A percentile compares a stretch with the other conserved stretches of the same genome.
These are phyloP conservation scores for Alosa alosa DNA, from an alignment of 2,113 vertebrate genomes.

Conservation along the genomic window DNA sequence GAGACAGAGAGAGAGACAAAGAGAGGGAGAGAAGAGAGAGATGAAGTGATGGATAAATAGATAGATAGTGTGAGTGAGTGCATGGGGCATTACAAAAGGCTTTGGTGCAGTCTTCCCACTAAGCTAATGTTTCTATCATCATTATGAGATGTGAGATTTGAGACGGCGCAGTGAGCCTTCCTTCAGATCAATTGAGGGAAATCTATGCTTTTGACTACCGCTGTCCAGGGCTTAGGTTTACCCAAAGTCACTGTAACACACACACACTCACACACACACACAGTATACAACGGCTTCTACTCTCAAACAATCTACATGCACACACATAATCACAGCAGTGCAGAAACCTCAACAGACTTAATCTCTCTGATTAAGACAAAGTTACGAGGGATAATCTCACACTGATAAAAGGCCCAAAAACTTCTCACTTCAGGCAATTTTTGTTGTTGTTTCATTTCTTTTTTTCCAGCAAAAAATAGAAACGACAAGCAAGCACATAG, in stretches of 20 bases:
- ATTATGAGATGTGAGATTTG: conserved; percentile 10
- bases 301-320: background rate
- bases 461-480: background rate
- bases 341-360: background rate
- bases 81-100: background rate
- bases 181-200: background rate
- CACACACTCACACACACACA: background rate
- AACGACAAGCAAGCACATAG: background rate
- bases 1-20: background rate
- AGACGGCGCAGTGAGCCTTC: background rate
- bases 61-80: background rate
- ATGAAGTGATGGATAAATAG: background rate
- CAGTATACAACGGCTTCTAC: background rate
- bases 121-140: conserved; percentile 6
- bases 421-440: background rate
- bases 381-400: conserved; percentile 2
- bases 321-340: background rate
- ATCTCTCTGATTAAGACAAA: background rate
- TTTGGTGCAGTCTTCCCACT: background rate
- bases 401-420: conserved; percentile 7
- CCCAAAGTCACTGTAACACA: background rate
- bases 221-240: background rate
- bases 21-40: background rate
- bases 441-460: background rate
- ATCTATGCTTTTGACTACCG: background rate